A percentile compares a stretch with the other conserved stretches of the same genome.
These are phyloP conservation scores for Ectropis grisescens DNA, from an alignment of 1,140 invertebrate species.

Conservation along the genomic window DNA sequence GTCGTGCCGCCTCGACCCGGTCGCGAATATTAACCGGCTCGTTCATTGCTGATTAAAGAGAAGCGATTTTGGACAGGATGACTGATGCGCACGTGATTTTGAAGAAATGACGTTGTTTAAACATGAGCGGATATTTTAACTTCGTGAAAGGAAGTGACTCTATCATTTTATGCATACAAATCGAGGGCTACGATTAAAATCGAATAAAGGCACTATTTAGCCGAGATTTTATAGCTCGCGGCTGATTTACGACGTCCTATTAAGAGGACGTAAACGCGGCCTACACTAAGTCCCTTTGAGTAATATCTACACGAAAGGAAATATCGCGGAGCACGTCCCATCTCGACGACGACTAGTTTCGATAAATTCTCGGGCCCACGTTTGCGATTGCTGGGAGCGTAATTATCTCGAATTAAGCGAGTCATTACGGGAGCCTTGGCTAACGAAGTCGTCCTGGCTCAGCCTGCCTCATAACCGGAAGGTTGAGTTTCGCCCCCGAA, in stretches of 20 bases:
- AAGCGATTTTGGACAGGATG: conserved; percentile 55
- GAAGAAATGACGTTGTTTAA: conserved; percentile 45
- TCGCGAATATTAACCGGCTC: conserved; percentile 47
- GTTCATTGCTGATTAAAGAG: conserved; percentile 53
- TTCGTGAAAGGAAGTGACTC: conserved; percentile 56
- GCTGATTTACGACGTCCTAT: conserved; percentile 35
- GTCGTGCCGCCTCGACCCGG: conserved; percentile 21
- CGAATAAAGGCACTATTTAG: conserved; percentile 42
- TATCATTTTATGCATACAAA: conserved; percentile 45
- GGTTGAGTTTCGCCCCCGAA: conserved; percentile 44
- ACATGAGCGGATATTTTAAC: conserved; percentile 55
- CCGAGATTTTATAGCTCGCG: conserved; percentile 25
- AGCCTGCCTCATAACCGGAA: conserved; percentile 36
- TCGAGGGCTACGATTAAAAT: conserved; percentile 37
- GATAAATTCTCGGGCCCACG: conserved; percentile 38
- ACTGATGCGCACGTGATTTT: conserved; percentile 48
- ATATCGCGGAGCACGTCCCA: conserved; percentile 15
- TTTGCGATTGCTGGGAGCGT: conserved; percentile 34
- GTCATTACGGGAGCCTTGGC: conserved; percentile 35
- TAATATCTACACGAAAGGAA: conserved; percentile 16
- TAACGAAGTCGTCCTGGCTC: conserved; percentile 41
- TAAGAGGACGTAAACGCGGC: conserved; percentile 28
- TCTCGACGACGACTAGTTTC: conserved; percentile 14
- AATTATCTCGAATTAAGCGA: conserved; percentile 46
- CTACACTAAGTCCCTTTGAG: conserved; percentile 24